These are phyloP conservation scores for Hoplostethus atlanticus DNA, from an alignment of 2,797 vertebrate genomes.

Conservation along the genomic window DNA sequence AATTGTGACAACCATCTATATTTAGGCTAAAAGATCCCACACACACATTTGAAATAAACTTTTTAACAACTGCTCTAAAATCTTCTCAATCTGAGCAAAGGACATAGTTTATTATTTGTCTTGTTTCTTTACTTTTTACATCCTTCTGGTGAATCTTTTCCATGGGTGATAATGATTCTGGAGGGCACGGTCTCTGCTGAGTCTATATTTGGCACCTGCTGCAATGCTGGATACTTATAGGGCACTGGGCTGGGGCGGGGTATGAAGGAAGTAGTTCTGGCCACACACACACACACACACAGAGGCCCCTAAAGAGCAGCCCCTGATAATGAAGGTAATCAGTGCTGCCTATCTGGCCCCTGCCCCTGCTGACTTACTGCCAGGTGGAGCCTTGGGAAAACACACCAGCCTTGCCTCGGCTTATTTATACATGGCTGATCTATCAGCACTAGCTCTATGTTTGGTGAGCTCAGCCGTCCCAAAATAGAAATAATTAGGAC, in stretches of 20 bases:
- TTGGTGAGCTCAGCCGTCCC: conserved; percentile 71
- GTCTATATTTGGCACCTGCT: conserved; percentile 72
- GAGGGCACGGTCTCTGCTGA: neutral
- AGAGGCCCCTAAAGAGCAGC: conserved; percentile 63
- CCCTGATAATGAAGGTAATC: conserved; percentile 80
- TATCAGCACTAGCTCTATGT: conserved; percentile 82
- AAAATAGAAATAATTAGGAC: conserved; percentile 86
- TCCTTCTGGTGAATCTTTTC: neutral
- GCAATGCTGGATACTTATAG: conserved; percentile 81
- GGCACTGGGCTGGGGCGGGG: conserved; percentile 68
- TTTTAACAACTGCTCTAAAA: too few species aligned
- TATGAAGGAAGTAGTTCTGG: conserved; percentile 43
- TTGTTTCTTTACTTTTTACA: neutral
- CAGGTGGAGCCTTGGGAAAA: conserved; percentile 53
- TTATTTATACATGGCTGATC: conserved; percentile 83
- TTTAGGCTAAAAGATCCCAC: too few species aligned
- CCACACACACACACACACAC: conserved; percentile 42
- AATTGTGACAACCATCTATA: too few species aligned
- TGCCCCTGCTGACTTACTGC: conserved; percentile 76
- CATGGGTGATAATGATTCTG: neutral
- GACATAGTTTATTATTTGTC: too few species aligned
- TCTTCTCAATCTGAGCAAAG: too few species aligned
- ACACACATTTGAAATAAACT: too few species aligned
- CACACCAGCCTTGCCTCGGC: conserved; percentile 53
- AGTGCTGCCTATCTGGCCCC: conserved; percentile 79